A percentile compares a stretch with the other conserved stretches of the same genome.
Evolutionary conservation across 2,888 invertebrate species (phyloP).

Genomic region (Platyscelio sp.): DNA sequence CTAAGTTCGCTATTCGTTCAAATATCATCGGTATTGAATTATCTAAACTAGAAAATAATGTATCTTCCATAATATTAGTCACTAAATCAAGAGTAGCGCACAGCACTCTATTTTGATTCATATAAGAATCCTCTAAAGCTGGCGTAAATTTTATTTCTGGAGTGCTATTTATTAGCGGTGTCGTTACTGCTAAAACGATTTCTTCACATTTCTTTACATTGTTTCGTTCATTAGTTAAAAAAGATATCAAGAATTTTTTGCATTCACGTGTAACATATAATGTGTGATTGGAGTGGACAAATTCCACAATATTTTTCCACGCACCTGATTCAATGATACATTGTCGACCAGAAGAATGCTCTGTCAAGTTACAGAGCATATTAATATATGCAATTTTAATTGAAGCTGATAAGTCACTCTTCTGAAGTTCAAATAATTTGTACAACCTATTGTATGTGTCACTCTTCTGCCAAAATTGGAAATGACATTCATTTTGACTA

Average conservation of each 20-base stretch:
- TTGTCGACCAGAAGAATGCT: conserved; percentile 88
- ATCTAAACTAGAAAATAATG: conserved; percentile 77
- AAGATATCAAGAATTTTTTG: conserved; percentile 87
- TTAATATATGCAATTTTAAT: conserved; percentile 90
- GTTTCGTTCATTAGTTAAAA: conserved; percentile 78
- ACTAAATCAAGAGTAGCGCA: conserved; percentile 81
- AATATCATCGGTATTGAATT: conserved; percentile 80
- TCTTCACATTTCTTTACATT: conserved; percentile 85
- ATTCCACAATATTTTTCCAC: conserved; percentile 89
- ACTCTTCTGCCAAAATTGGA: conserved; percentile 86
- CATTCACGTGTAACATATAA: conserved; percentile 90
- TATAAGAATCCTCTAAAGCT: conserved; percentile 84
- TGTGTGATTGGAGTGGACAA: conserved; percentile 89
- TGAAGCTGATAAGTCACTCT: conserved; percentile 86
- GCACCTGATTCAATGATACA: conserved; percentile 87
- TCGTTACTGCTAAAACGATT: conserved; percentile 87
- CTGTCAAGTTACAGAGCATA: conserved; percentile 87
- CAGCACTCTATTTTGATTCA: conserved; percentile 83
- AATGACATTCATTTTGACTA: conserved; percentile 87
- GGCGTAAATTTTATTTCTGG: conserved; percentile 82
- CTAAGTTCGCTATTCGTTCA: conserved; percentile 78
- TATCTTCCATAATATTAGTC: conserved; percentile 80
- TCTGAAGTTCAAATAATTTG: conserved; percentile 79
- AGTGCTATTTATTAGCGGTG: conserved; percentile 87
- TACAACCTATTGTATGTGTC: conserved; percentile 84